Conservation (phyloP, 1,140 invertebrate species). For the Bombyx mori region DNA sequence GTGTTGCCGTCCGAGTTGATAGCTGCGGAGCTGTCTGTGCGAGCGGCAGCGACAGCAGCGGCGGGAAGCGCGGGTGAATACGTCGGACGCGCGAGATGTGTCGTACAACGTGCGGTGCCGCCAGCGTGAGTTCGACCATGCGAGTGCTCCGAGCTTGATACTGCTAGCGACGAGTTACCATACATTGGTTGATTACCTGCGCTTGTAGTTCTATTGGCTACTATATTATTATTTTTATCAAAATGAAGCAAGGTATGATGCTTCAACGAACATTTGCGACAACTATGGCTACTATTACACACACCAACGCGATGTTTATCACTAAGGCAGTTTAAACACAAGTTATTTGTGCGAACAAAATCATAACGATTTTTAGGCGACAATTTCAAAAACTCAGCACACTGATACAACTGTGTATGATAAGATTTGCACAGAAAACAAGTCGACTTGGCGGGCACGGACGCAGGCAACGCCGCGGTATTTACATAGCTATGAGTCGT, state of each 20-base stretch:
- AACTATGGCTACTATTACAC: constrained; percentile 65
- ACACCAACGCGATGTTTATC: constrained; percentile 30
- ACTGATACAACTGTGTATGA: neutral
- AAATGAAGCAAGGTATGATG: constrained; percentile 7
- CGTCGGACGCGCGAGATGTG: too few relatives aligned
- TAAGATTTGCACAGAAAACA: neutral
- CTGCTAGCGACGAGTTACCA: neutral
- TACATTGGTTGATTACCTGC: neutral
- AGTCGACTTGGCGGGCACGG: neutral
- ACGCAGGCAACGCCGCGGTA: neutral
- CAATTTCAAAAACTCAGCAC: neutral
- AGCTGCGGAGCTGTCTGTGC: constrained; percentile 59
- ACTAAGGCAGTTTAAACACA: neutral
- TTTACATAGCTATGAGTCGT: neutral
- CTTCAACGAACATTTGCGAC: neutral
- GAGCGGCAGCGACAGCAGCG: constrained; percentile 76
- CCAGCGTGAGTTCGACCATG: constrained; percentile 48
- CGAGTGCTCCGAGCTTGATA: constrained; percentile 22
- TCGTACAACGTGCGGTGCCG: constrained; percentile 5
- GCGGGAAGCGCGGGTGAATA: constrained; percentile 9
- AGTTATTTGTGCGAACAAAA: neutral
- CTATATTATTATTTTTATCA: neutral
- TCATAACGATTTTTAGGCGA: neutral
- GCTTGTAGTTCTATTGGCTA: constrained; percentile 19
- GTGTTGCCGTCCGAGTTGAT: constrained; percentile 9